phyloP scores from a whole-genome alignment of 1,140 invertebrate genomes.

The Liolophura sinensis region DNA sequence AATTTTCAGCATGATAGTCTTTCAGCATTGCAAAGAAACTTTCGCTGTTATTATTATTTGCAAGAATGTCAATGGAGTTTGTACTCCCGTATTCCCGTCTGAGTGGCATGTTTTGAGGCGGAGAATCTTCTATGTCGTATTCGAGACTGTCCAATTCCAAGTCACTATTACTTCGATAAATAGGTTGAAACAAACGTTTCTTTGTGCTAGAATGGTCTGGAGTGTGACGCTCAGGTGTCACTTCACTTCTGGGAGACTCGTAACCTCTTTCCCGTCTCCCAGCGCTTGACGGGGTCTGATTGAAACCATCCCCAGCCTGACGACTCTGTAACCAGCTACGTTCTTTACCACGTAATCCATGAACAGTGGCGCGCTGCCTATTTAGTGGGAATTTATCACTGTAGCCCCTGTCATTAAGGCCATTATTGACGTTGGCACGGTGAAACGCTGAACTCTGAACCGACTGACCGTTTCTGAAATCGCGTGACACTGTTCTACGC shows the following conservation, averaged over 20 bases:
- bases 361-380: slow-evolving; percentile 33
- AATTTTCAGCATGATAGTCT: slow-evolving; percentile 64
- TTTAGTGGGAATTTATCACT: slow-evolving; percentile 17
- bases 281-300: slow-evolving; percentile 2
- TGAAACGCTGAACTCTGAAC: too few species aligned
- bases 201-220: slow-evolving; percentile 19
- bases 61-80: slow-evolving; percentile 72
- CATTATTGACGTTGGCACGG: too few species aligned
- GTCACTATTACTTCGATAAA: slow-evolving; percentile 71
- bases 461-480: too few species aligned
- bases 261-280: slow-evolving; percentile 4
- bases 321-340: slow-evolving; percentile 12
- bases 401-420: too few species aligned
- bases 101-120: slow-evolving; percentile 30
- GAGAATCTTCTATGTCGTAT: slow-evolving; percentile 37
- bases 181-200: slow-evolving; percentile 27
- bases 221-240: slow-evolving; percentile 7
- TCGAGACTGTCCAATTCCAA: slow-evolving; percentile 67
- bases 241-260: slow-evolving; percentile 17
- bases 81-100: slow-evolving; percentile 67
- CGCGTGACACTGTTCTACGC: too few species aligned
- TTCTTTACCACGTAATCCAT: slow-evolving; percentile 22
- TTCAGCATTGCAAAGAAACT: slow-evolving; percentile 81
- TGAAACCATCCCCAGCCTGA: slow-evolving; percentile 9
- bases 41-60: slow-evolving; percentile 61